Evolutionary conservation across 2,888 invertebrate species (phyloP), one percentile per base, ranked within the genome.

Genomic region (Ceratothoa steindachneri): DNA sequence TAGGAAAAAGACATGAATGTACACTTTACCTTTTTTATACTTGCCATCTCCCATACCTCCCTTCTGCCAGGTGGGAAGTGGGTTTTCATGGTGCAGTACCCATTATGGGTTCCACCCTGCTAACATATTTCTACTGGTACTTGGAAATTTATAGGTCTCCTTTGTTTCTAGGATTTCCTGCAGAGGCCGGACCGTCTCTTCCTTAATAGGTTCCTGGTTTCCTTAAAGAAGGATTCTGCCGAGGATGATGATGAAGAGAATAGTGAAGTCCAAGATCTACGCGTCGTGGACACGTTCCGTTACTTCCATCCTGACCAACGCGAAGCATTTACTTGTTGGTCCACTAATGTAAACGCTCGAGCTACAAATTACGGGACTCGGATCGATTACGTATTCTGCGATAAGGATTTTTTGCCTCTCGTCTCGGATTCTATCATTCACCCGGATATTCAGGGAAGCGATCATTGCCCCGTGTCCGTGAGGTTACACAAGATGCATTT

Each of bases 321-420:
- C 52, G 82, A 84, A 30, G 85, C 85, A 1, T 87, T 83, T 81
- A 86, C 87, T 2, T 86, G 87, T 81, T 87, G 87, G 87, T 83
- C 83, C 73, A 85, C 85, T 0, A 76, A 81, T 31, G 84, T 84
- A 0, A 84, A 84, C 64, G 85, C 86, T 2, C 80, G 87, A 55
- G 82, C 82, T 19, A 85, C 84, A 5, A 87, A 87, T 81, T 87
- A 84, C 80, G 87, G 87, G 3, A 83, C 85, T 5, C 81, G 87
- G 31, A 84, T 87, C 30, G 87, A 87, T 81, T 87, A 87, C 80
- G 84, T 87, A 29, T 80, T 87, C 28, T 81, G 82, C 3, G 84
- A 85, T 79, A 73, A 75, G 27, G 78, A 81, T 15, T 66, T 75
- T 24, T 55, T 77, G 15, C 71, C 31, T 30, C 30, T 52, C 30